phyloP scores from a whole-genome alignment of 2,888 invertebrate species.

The Stictocephala bisonia region DNA sequence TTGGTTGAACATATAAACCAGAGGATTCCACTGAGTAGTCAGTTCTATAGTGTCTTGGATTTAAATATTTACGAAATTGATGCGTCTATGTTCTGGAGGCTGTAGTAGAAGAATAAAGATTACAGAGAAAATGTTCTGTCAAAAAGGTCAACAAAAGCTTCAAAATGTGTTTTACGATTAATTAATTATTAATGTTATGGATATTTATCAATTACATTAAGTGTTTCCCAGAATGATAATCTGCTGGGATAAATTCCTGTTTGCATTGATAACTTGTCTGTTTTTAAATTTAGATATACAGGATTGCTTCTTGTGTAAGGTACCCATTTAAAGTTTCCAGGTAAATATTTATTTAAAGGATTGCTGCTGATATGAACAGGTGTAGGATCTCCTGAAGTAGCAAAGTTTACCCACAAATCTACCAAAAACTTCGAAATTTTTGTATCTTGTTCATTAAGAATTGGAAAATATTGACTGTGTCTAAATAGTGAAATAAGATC shows the following conservation, averaged over 20 bases:
- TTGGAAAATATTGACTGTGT: neutral
- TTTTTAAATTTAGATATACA: neutral
- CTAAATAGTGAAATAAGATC: conserved; percentile 5
- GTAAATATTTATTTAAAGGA: neutral
- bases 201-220: neutral
- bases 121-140: too few relatives aligned
- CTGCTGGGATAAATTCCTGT: neutral
- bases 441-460: neutral
- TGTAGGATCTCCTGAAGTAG: conserved; percentile 9
- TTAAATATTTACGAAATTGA: too few relatives aligned
- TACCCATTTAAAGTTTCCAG: conserved; percentile 7
- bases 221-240: conserved; percentile 9
- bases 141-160: too few relatives aligned
- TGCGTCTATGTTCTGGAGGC: too few relatives aligned
- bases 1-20: too few relatives aligned
- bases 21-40: too few relatives aligned
- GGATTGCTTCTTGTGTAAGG: neutral
- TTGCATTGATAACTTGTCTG: neutral
- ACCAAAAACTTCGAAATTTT: conserved; percentile 5
- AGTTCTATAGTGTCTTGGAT: too few relatives aligned
- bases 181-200: too few relatives aligned
- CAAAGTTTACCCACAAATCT: conserved; percentile 28
- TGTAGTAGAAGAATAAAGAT: too few relatives aligned
- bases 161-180: too few relatives aligned
- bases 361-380: neutral